These are phyloP conservation scores for Emberiza fucata DNA, from an alignment of 2,113 vertebrate genomes.

Conservation along the genomic window DNA sequence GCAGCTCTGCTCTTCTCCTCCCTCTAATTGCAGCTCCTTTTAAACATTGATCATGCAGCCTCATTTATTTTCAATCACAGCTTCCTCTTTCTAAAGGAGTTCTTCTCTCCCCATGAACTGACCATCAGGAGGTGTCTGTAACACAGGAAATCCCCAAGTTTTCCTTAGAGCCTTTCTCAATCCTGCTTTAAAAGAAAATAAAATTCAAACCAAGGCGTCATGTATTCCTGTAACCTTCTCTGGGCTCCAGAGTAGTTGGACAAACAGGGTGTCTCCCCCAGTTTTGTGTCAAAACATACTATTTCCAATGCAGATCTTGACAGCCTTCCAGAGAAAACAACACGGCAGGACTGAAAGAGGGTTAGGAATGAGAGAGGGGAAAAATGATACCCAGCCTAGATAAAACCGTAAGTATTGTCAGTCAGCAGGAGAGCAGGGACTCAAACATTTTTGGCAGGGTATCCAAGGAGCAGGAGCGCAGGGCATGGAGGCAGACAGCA, in stretches of 20 bases:
- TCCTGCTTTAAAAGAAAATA: slow-evolving; percentile 3
- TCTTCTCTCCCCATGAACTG: neutral
- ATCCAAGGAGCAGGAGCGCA: neutral
- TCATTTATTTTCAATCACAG: neutral
- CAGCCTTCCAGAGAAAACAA: slow-evolving; percentile 58
- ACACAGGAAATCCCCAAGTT: neutral
- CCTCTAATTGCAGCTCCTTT: neutral
- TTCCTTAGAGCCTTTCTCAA: neutral
- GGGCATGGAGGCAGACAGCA: neutral
- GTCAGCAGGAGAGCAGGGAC: slow-evolving; percentile 16
- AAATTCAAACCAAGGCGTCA: neutral
- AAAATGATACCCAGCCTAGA: slow-evolving; percentile 6
- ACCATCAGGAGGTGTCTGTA: neutral
- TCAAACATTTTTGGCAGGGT: slow-evolving; percentile 25
- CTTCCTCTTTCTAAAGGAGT: neutral
- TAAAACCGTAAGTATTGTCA: slow-evolving; percentile 17
- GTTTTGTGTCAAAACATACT: slow-evolving; percentile 13
- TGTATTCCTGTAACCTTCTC: neutral
- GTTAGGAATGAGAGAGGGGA: neutral
- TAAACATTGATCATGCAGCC: neutral
- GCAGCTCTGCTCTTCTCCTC: neutral
- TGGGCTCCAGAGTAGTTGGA: slow-evolving; percentile 23
- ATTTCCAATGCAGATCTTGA: slow-evolving; percentile 13
- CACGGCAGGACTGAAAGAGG: neutral
- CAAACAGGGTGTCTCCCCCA: slow-evolving; percentile 16